Conservation (phyloP, 2,113 vertebrate genomes). For the Aix galericulata region DNA sequence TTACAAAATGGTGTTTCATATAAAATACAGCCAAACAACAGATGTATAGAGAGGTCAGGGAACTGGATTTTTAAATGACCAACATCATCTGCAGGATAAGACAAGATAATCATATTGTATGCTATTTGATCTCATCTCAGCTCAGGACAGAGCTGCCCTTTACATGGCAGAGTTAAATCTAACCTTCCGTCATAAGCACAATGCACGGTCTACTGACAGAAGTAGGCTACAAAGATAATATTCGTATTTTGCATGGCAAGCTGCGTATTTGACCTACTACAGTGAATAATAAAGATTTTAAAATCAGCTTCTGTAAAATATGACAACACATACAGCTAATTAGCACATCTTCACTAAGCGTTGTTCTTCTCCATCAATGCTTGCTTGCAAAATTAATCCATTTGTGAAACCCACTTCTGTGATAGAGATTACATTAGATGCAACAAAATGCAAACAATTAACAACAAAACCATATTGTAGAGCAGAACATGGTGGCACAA, state of each 20-base stretch:
- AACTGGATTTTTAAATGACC: background rate
- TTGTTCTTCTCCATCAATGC: background rate
- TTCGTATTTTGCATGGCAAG: background rate
- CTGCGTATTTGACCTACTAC: background rate
- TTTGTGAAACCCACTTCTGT: background rate
- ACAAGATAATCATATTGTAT: background rate
- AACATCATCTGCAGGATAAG: background rate
- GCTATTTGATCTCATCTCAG: background rate
- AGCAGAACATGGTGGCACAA: constrained; percentile 40
- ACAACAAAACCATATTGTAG: constrained; percentile 32
- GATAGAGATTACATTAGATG: constrained; percentile 18
- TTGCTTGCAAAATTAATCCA: background rate
- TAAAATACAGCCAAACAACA: background rate
- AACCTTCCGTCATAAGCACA: background rate
- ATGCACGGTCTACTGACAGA: background rate
- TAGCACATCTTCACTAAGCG: background rate
- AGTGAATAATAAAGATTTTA: background rate
- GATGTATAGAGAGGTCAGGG: background rate
- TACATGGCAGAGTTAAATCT: background rate
- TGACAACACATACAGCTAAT: background rate
- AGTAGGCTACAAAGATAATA: background rate
- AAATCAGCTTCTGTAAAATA: background rate
- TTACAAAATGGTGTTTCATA: background rate
- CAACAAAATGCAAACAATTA: constrained; percentile 40
- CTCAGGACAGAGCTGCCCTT: background rate